These are phyloP conservation scores for Chymomyza procnemis DNA, from an alignment of 2,888 invertebrate genomes.

Conservation along the genomic window DNA sequence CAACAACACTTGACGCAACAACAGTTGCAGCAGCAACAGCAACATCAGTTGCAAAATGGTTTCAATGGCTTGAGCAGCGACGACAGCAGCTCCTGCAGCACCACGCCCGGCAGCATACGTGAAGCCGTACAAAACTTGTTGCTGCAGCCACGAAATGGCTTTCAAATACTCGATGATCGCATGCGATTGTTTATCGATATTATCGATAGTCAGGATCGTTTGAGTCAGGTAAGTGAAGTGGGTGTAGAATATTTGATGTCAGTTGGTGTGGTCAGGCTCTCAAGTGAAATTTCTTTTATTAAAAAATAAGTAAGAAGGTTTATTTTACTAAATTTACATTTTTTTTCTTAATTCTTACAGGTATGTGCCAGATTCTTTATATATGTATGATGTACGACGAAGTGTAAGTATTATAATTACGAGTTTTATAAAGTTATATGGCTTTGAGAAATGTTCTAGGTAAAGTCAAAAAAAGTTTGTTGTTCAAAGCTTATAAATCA, in stretches of 20 bases:
- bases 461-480: too few species aligned
- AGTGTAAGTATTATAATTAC: too few species aligned
- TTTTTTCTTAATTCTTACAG: neutral
- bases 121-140: conserved; percentile 85
- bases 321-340: too few species aligned
- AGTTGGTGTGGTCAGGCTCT: neutral
- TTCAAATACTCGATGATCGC: conserved; percentile 88
- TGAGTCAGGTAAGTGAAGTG: conserved; percentile 84
- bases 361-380: neutral
- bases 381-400: too few species aligned
- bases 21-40: conserved; percentile 30
- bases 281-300: too few species aligned
- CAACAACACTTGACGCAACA: conserved; percentile 38
- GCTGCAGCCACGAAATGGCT: conserved; percentile 85
- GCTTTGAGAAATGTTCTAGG: too few species aligned
- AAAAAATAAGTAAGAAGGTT: too few species aligned
- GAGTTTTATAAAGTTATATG: too few species aligned
- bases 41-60: conserved; percentile 49
- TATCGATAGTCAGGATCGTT: conserved; percentile 88
- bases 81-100: conserved; percentile 76
- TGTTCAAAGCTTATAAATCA: too few species aligned
- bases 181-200: conserved; percentile 89
- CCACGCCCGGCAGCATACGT: conserved; percentile 83
- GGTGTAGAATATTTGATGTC: neutral
- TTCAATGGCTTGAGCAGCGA: conserved; percentile 60